Evolutionary conservation across 2,888 invertebrate species (phyloP).

Genomic region (Branchipolynoe longqiensis): DNA sequence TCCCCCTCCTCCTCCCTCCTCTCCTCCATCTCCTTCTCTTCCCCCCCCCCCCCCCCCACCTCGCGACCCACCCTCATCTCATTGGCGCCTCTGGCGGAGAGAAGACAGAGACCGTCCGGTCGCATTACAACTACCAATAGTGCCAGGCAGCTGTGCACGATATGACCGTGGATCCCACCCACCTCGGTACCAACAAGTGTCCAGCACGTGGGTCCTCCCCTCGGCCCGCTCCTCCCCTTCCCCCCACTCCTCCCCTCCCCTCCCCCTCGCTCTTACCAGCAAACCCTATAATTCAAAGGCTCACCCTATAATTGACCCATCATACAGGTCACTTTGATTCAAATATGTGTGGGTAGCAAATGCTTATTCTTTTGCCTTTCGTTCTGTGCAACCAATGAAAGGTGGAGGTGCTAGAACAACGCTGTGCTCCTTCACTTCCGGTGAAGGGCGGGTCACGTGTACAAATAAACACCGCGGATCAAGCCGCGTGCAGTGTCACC

Average conservation of each 20-base stretch:
- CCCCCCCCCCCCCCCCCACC: slow-evolving; percentile 16
- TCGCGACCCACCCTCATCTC: background rate
- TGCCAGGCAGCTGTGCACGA: no score
- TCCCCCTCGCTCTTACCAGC: no score
- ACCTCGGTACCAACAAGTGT: slow-evolving; percentile 48
- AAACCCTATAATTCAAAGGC: no score
- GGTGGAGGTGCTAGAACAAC: background rate
- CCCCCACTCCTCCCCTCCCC: slow-evolving; percentile 75
- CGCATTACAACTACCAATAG: slow-evolving; percentile 13
- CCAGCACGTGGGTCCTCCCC: slow-evolving; percentile 7
- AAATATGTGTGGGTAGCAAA: no score
- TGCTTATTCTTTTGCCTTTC: no score
- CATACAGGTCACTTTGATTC: no score
- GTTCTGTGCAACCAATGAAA: no score
- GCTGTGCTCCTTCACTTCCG: background rate
- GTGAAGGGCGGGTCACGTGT: slow-evolving; percentile 4
- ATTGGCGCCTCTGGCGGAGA: background rate
- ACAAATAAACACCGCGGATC: slow-evolving; percentile 26
- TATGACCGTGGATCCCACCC: no score
- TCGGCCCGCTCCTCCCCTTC: slow-evolving; percentile 63
- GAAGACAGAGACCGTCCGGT: background rate
- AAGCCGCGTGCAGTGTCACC: no score
- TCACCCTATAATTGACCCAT: no score
- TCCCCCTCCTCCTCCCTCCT: background rate
- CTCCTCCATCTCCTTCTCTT: no score